These are phyloP conservation scores for Notodonta dromedarius DNA, from an alignment of 2,888 invertebrate species.

Conservation along the genomic window DNA sequence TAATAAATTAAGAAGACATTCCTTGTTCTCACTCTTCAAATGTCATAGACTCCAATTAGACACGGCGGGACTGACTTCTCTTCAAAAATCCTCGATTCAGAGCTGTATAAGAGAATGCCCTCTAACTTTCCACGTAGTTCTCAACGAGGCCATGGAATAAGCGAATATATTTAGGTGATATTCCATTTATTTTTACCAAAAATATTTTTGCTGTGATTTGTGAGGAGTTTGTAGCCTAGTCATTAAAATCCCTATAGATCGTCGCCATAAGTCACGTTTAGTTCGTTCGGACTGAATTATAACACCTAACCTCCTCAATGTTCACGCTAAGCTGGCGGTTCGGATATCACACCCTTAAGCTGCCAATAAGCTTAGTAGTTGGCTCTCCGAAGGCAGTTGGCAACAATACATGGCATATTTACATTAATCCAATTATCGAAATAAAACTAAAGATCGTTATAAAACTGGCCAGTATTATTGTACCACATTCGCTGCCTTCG, in stretches of 20 bases:
- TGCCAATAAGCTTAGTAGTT: too few species aligned
- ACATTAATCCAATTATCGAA: background rate
- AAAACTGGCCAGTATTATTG: background rate
- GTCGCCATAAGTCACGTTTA: too few species aligned
- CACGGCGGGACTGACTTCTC: background rate
- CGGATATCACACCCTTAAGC: too few species aligned
- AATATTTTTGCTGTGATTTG: too few species aligned
- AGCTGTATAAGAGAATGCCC: conserved; percentile 47
- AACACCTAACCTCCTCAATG: too few species aligned
- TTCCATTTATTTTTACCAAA: background rate
- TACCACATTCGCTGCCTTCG: conserved; percentile 21
- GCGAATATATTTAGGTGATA: background rate
- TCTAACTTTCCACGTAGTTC: conserved; percentile 43
- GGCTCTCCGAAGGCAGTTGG: too few species aligned
- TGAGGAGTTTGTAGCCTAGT: too few species aligned
- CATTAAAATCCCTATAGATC: too few species aligned
- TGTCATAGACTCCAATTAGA: conserved; percentile 2
- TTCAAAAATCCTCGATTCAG: conserved; percentile 19
- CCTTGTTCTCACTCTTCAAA: background rate
- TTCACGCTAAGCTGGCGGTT: too few species aligned
- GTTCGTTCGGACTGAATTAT: too few species aligned
- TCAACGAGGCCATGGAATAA: conserved; percentile 33
- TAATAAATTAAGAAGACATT: background rate
- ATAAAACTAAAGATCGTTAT: too few species aligned
- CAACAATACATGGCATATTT: too few species aligned